Evolutionary conservation across 1,140 invertebrate species (phyloP), one percentile per base, ranked within the genome.

Genomic region (Sinonovacula constricta): DNA sequence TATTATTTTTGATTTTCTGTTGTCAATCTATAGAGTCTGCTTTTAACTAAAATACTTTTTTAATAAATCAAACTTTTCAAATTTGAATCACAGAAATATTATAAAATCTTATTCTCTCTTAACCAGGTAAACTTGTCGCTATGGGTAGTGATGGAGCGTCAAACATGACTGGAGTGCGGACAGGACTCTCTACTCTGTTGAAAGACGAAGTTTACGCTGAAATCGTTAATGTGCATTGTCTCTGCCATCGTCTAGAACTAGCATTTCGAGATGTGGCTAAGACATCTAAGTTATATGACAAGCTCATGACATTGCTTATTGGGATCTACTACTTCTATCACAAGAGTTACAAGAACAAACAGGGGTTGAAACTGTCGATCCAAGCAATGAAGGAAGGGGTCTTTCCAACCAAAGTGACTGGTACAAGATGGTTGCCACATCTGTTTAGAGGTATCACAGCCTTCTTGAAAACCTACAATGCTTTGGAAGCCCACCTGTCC

Each of bases 261-360:
- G 34, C 72, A 0, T 76, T 82, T n/a, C 22, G 77, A 22, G 81
- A 82, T 77, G 72, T 69, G 15, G 7, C 77, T n/a, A 79, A 80
- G 28, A 77, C 53, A 18, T 24, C 53, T 24, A 80, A 71, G 59
- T 45, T 69, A 0, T 80, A 82, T 45, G 70, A 82, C 18, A 82
- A 80, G 53, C 4, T 72, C 7, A 82, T 82, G 77, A 82, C 81
- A 28, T 33, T 82, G 28, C 26, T 82, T 0, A 82, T 80, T 31
- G 81, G 78, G 2, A 24, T 80, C 1, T 57, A 80, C 59, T 82
- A 82, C 66, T 80, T 77, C 51, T 80, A 82, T 63, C 77, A 28
- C 1, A 80, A 82, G 31, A 26, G 39, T n/a, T 71, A 70, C 24
- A 71, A 70, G 31, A 79, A 79, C 76, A 79, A 79, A 33, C 14